These are phyloP conservation scores for Erithacus rubecula DNA, from an alignment of 2,797 vertebrate genomes.

Conservation along the genomic window DNA sequence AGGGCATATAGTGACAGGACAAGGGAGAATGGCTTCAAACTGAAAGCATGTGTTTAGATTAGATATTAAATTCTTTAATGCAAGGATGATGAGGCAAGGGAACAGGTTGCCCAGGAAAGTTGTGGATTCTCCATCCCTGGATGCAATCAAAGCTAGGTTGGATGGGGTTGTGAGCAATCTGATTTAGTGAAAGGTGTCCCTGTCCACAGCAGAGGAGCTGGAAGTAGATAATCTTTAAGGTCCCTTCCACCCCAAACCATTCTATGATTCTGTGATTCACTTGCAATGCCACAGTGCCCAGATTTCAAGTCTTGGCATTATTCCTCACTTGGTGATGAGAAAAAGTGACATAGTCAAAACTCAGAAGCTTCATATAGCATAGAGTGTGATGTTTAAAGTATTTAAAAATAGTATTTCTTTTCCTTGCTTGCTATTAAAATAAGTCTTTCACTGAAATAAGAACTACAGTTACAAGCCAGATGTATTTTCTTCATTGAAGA, in stretches of 20 bases:
- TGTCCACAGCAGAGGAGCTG: neutral
- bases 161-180: neutral
- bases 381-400: neutral
- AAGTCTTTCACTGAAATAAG: neutral
- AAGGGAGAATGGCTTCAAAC: neutral
- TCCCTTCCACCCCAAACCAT: neutral
- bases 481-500: neutral
- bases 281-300: accelerated
- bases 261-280: neutral
- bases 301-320: neutral
- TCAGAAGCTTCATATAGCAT: neutral
- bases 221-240: neutral
- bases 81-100: neutral
- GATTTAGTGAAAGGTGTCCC: neutral
- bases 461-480: neutral
- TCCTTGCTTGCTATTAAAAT: neutral
- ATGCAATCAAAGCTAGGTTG: neutral
- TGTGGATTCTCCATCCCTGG: neutral
- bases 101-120: neutral
- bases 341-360: neutral
- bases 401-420: neutral
- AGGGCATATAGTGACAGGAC: neutral
- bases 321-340: neutral
- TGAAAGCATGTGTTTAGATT: neutral
- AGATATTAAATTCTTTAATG: neutral